Evolutionary conservation across 2,888 invertebrate genomes (phyloP).

Genomic region (Stramonita haemastoma): DNA sequence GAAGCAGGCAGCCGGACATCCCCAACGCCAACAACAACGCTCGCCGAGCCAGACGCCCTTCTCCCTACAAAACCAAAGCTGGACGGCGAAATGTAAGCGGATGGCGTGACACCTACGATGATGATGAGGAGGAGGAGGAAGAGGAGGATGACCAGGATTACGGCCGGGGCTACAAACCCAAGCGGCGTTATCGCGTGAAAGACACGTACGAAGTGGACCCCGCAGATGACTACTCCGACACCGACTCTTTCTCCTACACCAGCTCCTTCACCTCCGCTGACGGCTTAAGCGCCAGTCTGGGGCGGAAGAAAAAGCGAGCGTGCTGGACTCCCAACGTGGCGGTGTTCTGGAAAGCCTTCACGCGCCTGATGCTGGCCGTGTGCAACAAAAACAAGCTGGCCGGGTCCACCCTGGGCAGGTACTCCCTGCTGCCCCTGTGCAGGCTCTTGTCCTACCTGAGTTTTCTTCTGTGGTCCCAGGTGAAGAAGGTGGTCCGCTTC

Average conservation of each 20-base stretch:
- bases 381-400: background rate
- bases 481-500: background rate
- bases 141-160: background rate
- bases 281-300: background rate
- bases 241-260: constrained; percentile 21
- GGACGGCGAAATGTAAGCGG: background rate
- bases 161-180: background rate
- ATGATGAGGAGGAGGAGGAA: too few relatives aligned
- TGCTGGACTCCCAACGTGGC: background rate
- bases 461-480: background rate
- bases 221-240: background rate
- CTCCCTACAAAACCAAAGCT: background rate
- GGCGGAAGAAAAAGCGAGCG: background rate
- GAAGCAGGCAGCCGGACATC: background rate
- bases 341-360: background rate
- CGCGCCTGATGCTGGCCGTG: background rate
- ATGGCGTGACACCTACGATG: background rate
- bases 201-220: background rate
- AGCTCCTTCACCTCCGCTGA: background rate
- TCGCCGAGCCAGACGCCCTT: background rate
- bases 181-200: background rate
- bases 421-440: background rate
- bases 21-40: constrained; percentile 33
- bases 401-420: too few relatives aligned
- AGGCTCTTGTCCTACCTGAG: background rate